Evolutionary conservation across 1,140 invertebrate species (phyloP).

Genomic region (Eueides isabella): DNA sequence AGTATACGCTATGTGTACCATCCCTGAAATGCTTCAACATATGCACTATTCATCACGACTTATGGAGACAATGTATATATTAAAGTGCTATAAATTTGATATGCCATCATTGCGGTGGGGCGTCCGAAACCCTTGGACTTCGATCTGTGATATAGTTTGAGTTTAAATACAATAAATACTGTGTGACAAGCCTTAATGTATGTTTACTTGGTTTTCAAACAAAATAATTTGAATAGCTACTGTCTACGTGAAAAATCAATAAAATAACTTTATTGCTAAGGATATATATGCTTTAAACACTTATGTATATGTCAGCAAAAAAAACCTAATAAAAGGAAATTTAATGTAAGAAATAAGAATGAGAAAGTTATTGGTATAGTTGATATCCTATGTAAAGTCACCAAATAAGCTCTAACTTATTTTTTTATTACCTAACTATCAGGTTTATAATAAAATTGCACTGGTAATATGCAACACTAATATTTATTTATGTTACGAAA

Average conservation of each 20-base stretch:
- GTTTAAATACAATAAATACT: conserved; percentile 6
- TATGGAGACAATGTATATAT: conserved; percentile 54
- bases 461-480: no score
- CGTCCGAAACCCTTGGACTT: conserved; percentile 48
- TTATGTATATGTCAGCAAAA: no score
- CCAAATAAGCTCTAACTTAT: no score
- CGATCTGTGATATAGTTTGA: conserved; percentile 59
- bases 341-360: no score
- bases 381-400: no score
- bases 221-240: not conserved
- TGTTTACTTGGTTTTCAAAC: not conserved
- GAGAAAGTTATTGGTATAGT: no score
- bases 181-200: not conserved
- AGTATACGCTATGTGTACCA: conserved; percentile 14
- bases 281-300: no score
- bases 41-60: conserved; percentile 61
- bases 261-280: no score
- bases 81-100: conserved; percentile 66
- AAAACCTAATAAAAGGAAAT: no score
- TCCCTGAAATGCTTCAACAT: conserved; percentile 41
- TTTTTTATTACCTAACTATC: no score
- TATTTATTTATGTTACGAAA: no score
- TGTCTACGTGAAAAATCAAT: not conserved
- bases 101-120: conserved; percentile 60
- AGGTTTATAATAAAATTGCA: no score